Conservation (phyloP, 2,113 vertebrate genomes). For the Pyxicephalus adspersus region DNA sequence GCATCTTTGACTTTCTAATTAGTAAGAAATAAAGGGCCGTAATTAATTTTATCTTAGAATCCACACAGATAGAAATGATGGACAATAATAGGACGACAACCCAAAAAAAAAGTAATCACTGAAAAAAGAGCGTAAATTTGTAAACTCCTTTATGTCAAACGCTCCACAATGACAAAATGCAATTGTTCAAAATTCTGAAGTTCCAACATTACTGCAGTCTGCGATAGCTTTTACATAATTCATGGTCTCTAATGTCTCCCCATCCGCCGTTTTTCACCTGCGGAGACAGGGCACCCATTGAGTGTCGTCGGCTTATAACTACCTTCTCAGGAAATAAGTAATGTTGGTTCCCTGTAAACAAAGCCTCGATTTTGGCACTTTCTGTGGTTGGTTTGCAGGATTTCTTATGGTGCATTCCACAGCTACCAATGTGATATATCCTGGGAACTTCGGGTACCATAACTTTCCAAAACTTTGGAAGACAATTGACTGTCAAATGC, state of each 20-base stretch:
- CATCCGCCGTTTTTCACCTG: slow-evolving; percentile 97
- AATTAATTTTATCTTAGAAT: slow-evolving; percentile 39
- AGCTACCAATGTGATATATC: slow-evolving; percentile 94
- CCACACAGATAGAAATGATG: slow-evolving; percentile 40
- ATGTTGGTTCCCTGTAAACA: slow-evolving; percentile 86
- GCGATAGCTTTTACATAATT: slow-evolving; percentile 97
- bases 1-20: slow-evolving; percentile 22
- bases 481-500: slow-evolving; percentile 89
- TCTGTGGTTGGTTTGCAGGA: slow-evolving; percentile 86
- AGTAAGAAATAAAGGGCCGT: slow-evolving; percentile 62
- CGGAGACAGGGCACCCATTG: slow-evolving; percentile 83
- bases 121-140: slow-evolving; percentile 74
- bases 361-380: slow-evolving; percentile 90
- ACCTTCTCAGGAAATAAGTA: slow-evolving; percentile 90
- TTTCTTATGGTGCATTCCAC: slow-evolving; percentile 98
- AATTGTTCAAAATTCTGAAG: slow-evolving; percentile 60
- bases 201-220: slow-evolving; percentile 85
- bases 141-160: slow-evolving; percentile 55
- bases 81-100: slow-evolving; percentile 67
- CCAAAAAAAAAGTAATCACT: slow-evolving; percentile 64
- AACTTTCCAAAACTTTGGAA: slow-evolving; percentile 95
- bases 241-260: slow-evolving; percentile 98
- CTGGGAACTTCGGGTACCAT: slow-evolving; percentile 91
- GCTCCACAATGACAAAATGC: slow-evolving; percentile 59
- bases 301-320: slow-evolving; percentile 83